Conservation (phyloP, 2,797 vertebrate species). For the Acanthiza pusilla region DNA sequence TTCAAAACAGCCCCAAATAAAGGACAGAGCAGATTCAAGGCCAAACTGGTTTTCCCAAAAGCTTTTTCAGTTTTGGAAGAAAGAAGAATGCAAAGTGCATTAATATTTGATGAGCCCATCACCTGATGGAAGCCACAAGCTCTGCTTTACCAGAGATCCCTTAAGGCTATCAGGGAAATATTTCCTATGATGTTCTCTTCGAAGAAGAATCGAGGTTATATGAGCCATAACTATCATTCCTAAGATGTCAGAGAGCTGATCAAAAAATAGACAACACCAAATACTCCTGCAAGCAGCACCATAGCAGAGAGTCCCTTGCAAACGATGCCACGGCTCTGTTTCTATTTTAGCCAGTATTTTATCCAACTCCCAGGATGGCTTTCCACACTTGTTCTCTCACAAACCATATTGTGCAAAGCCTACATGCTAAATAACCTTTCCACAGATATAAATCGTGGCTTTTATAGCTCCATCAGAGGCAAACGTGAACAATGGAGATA, state of each 20-base stretch:
- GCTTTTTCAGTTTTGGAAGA: background rate
- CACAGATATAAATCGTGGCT: background rate
- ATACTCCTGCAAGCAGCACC: background rate
- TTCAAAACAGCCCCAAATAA: background rate
- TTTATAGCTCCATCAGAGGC: background rate
- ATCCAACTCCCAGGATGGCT: background rate
- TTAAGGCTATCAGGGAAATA: background rate
- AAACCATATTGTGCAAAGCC: background rate
- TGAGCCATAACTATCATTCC: background rate
- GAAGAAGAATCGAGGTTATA: background rate
- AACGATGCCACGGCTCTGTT: background rate
- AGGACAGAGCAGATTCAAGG: background rate
- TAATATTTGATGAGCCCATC: conserved; percentile 15
- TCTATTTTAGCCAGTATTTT: background rate
- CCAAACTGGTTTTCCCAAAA: background rate
- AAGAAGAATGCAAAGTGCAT: background rate
- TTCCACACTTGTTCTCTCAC: background rate
- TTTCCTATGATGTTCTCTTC: background rate
- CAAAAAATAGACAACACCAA: background rate
- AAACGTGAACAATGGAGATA: background rate
- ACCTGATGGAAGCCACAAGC: background rate
- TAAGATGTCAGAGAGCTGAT: background rate
- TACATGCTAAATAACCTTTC: background rate
- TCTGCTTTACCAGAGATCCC: background rate
- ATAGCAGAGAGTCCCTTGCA: background rate